Evolutionary conservation across 1,140 invertebrate species (phyloP).

Genomic region (Brachionus calyciflorus): DNA sequence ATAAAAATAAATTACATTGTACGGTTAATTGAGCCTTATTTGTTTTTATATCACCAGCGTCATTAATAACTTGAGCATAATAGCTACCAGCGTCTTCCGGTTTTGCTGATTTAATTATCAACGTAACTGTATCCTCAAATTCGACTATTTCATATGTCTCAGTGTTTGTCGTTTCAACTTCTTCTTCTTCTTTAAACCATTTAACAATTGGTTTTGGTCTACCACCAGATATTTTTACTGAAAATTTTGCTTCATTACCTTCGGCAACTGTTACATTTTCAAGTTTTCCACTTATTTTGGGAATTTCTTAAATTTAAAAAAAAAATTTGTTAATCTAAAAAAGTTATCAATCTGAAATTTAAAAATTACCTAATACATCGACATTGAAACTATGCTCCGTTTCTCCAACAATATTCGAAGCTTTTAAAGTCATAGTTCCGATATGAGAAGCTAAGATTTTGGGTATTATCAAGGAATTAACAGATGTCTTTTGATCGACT

Average conservation of each 20-base stretch:
- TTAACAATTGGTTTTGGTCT: conserved; percentile 33
- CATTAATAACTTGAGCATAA: not conserved
- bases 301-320: not conserved
- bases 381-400: not conserved
- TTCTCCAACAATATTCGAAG: conserved; percentile 28
- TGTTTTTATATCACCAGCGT: not conserved
- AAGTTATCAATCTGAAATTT: not conserved
- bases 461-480: too few species aligned
- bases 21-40: not conserved
- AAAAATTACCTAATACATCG: conserved; percentile 3
- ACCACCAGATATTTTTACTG: conserved; percentile 17
- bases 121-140: conserved; percentile 14
- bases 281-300: conserved; percentile 24
- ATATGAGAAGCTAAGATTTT: too few species aligned
- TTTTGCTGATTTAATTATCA: conserved; percentile 49
- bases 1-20: not conserved
- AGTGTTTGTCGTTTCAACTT: not conserved
- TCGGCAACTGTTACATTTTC: conserved; percentile 30
- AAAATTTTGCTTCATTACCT: not conserved
- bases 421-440: not conserved
- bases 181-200: conserved; percentile 45
- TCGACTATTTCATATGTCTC: conserved; percentile 37
- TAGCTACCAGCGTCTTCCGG: conserved; percentile 58
- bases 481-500: too few species aligned
- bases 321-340: too few species aligned